These are phyloP conservation scores for Chymomyza fuscimana DNA, from an alignment of 2,888 invertebrate species.

Conservation along the genomic window DNA sequence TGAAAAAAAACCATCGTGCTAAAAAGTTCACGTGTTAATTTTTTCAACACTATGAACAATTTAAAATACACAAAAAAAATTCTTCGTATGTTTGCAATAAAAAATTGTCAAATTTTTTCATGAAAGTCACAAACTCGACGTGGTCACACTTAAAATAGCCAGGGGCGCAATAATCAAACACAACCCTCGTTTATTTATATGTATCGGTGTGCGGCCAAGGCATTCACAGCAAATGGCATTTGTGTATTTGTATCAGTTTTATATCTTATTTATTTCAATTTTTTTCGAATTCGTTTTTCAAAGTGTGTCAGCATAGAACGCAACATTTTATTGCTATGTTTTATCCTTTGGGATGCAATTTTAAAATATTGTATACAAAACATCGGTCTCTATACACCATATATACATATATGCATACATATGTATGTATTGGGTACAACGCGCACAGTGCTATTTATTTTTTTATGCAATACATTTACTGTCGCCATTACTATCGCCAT, in stretches of 20 bases:
- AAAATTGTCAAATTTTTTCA: too few species aligned
- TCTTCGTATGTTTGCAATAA: too few species aligned
- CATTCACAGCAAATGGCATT: conserved; percentile 21
- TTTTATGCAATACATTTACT: conserved; percentile 38
- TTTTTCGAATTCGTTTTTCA: conserved; percentile 60
- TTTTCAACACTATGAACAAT: too few species aligned
- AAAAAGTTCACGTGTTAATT: too few species aligned
- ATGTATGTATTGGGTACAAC: background rate
- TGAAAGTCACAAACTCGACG: too few species aligned
- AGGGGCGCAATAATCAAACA: background rate
- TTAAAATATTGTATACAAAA: conserved; percentile 61
- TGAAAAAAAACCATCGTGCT: too few species aligned
- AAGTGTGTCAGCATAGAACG: conserved; percentile 48
- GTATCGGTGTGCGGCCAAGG: background rate
- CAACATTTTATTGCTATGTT: conserved; percentile 62
- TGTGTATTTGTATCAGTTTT: conserved; percentile 57
- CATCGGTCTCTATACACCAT: background rate
- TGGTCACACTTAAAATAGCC: background rate
- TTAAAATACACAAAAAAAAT: too few species aligned
- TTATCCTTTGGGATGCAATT: conserved; percentile 65
- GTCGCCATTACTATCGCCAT: conserved; percentile 28
- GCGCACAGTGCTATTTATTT: conserved; percentile 37
- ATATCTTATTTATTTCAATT: conserved; percentile 72
- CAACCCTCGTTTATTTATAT: background rate
- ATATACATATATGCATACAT: background rate